Base-by-base conservation (phyloP, 2,113 vertebrate species). In the Psilopogon haemacephalus region DNA sequence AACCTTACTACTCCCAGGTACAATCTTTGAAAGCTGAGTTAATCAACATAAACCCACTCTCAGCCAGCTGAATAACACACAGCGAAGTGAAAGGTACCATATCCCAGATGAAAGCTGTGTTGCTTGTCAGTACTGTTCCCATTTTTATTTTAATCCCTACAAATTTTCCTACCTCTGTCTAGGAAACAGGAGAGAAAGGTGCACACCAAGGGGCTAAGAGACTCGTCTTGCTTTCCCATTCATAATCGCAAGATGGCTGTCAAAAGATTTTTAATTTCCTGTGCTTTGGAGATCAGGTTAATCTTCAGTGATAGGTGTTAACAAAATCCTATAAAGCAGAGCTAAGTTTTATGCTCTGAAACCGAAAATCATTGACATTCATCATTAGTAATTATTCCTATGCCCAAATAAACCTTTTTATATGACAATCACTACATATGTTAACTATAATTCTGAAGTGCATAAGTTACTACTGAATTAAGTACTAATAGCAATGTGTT, bases 291-390 rank as follows among this genome's bases (percentile, higher is more conserved):
- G 87, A 95, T 96, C 89, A 95, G 63, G 89, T 90, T 95, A 96
- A 96, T 95, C 94, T 92, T 74, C 93, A 79, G 87, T 92, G 93
- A 95, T 82, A 95, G 93, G 91, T 92, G 93, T 96, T 96, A 95
- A 74, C 84, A 77, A 94, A 96, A 95, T 96, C 95, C 91, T 64
- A 33, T 94, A 92, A 92, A 94, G 76, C 62, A 87, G 70, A 78
- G 74, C 67, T 95, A 75, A 95, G 12, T 89, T 90, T 38, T 44
- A 3, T 32, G 81, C 67, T 64, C 63, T 37, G 37, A 86, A 94
- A 86, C 74, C 40, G 75, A 81, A 92, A 94, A 14, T 63, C 93
- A 96, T 62, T 68, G 84, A 76, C 89, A 92, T 27, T 44, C 77
- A 65, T 87, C 86, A 79, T 21, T 77, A 62, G 67, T 90, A 94